Evolutionary conservation across 2,888 invertebrate genomes (phyloP).

Genomic region (Steromphala cineraria): DNA sequence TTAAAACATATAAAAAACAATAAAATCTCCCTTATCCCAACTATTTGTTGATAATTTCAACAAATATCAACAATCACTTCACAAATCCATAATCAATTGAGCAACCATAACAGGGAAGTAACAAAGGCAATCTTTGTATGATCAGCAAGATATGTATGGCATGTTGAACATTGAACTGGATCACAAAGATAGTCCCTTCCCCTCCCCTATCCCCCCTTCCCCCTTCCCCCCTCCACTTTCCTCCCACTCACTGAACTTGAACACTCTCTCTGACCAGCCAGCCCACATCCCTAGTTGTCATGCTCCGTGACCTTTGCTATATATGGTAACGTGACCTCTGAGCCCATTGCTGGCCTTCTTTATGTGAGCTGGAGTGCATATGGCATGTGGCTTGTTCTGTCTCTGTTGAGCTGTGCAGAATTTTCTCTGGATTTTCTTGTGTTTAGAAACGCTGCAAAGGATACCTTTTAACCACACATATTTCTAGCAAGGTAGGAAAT

Average conservation of each 20-base stretch:
- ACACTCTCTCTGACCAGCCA: slow-evolving; percentile 14
- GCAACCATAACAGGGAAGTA: no score
- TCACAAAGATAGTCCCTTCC: neutral
- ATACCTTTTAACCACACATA: no score
- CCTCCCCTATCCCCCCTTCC: neutral
- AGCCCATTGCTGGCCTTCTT: slow-evolving; percentile 17
- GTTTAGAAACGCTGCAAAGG: no score
- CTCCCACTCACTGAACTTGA: neutral
- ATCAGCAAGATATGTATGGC: neutral
- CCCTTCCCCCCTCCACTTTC: neutral
- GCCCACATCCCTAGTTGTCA: slow-evolving; percentile 28
- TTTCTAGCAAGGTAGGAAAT: no score
- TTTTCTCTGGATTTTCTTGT: neutral
- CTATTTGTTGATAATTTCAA: no score
- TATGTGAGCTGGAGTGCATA: slow-evolving; percentile 5
- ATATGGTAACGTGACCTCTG: slow-evolving; percentile 40
- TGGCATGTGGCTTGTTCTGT: neutral
- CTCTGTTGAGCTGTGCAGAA: neutral
- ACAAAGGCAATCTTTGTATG: no score
- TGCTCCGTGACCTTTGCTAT: slow-evolving; percentile 44
- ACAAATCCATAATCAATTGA: no score
- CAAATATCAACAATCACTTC: no score
- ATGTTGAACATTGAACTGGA: neutral
- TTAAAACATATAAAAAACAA: no score
- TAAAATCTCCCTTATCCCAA: no score